Percentiles rank a stretch among this genome's conserved stretches.
Evolutionary conservation across 2,888 invertebrate species (phyloP).

Genomic region (Cantharis lateralis): DNA sequence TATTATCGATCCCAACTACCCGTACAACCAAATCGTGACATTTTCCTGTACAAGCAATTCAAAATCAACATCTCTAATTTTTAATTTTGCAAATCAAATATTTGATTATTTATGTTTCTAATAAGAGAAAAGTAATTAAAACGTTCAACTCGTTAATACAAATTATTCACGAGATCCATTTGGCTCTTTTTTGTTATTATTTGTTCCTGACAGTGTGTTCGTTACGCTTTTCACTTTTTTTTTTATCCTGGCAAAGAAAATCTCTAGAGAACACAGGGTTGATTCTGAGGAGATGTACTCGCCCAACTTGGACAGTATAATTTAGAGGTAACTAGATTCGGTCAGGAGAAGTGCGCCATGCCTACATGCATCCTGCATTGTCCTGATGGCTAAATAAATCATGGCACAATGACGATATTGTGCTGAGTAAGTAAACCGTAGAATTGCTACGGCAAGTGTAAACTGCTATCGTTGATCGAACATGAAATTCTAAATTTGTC

Average conservation of each 20-base stretch:
- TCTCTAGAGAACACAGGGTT: not conserved
- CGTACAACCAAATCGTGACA: not conserved
- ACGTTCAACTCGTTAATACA: not conserved
- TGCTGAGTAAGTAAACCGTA: not conserved
- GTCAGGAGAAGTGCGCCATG: not conserved
- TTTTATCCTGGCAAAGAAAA: not conserved
- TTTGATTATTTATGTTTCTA: not conserved
- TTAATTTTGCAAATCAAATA: not conserved
- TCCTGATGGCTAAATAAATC: not conserved
- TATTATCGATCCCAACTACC: not conserved
- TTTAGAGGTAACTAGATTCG: not conserved
- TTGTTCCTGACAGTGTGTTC: not conserved
- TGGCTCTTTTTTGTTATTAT: not conserved
- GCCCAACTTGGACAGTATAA: not conserved
- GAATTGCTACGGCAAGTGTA: not conserved
- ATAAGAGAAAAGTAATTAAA: not conserved
- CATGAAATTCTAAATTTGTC: not conserved
- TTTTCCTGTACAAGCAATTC: not conserved
- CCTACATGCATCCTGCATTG: not conserved
- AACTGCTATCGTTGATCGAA: not conserved
- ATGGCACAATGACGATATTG: not conserved
- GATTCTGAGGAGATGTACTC: not conserved
- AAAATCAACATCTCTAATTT: not conserved
- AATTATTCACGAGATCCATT: not conserved
- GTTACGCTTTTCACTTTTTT: not conserved